Evolutionary conservation across 2,113 vertebrate genomes (phyloP), one percentile per base, ranked within the genome.

Genomic region (Acrocephalus kingi): DNA sequence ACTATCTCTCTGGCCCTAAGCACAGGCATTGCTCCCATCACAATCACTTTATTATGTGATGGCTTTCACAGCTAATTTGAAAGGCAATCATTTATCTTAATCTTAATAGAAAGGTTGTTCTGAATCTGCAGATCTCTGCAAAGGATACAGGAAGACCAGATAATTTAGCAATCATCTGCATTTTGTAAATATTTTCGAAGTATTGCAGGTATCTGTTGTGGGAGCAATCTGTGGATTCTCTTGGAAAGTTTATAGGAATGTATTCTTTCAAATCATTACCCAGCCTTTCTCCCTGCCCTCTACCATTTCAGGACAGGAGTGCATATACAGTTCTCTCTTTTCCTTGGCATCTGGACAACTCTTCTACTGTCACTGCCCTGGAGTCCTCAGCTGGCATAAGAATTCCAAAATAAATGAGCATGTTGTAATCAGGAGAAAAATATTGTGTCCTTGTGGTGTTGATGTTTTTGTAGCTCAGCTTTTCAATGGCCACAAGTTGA

Each of bases 401-500:
- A 97, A 98, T 97, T 98, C 97, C 97, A 97, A 98, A 98, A 96
- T 98, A 98, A 98, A 98, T 96, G 97, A 98, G 95, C 6, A 7
- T 97, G 98, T 98, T 98, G 97, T 98, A 97, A 98, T 98, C 76
- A 97, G 97, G 98, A 97, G 97, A 97, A 98, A 96, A 98, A 98
- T 98, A 97, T 96, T 98, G 97, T 98, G 97, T 98, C 97, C 97
- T 98, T 97, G 97, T 87, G 97, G 97, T 97, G 96, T 96, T 97
- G 97, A 96, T 98, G 98, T 98, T 98, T 98, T 98, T 97, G 97
- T 95, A 97, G 96, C 96, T 97, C 92, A 89, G 97, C 35, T 87
- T 94, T 96, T 96, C 95, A 95, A 97, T 91, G 75, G 97, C 97
- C 97, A 93, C 91, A 95, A 92, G 81, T 59, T 62, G 73, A 97